Percentiles rank a stretch among this genome's conserved stretches.
These are phyloP conservation scores for Latrodectus elegans DNA, from an alignment of 2,888 invertebrate genomes.

Conservation along the genomic window DNA sequence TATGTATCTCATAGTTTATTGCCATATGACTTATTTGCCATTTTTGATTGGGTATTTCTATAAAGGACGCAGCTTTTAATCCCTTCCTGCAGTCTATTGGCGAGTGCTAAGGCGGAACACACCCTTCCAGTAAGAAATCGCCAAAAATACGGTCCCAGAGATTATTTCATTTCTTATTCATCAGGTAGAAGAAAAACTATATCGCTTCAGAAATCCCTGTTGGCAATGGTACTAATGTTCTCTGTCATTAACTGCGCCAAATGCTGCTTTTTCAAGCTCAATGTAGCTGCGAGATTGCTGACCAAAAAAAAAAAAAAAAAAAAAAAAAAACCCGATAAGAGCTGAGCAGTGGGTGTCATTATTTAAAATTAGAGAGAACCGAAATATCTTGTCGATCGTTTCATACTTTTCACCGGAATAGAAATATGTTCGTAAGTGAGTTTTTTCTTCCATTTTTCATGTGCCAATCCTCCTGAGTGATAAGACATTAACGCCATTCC, in stretches of 20 bases:
- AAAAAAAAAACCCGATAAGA: slow-evolving; percentile 12
- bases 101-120: no score
- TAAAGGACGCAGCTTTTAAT: no score
- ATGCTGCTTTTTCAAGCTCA: slow-evolving; percentile 14
- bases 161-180: slow-evolving; percentile 1
- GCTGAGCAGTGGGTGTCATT: slow-evolving; percentile 36
- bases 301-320: slow-evolving; percentile 14
- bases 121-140: no score
- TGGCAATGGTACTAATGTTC: slow-evolving; percentile 10
- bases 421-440: slow-evolving; percentile 25
- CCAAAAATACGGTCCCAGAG: no score
- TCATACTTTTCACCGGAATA: slow-evolving; percentile 14
- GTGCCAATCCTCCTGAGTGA: background rate
- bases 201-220: no score
- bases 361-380: slow-evolving; percentile 49
- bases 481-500: slow-evolving; percentile 1
- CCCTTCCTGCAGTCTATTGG: no score
- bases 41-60: no score
- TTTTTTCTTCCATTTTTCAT: slow-evolving; percentile 18
- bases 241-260: slow-evolving; percentile 37
- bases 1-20: no score
- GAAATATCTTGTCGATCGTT: slow-evolving; percentile 19
- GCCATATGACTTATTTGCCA: no score
- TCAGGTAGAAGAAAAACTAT: background rate
- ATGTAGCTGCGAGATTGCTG: slow-evolving; percentile 7